Evolutionary conservation across 2,888 invertebrate genomes (phyloP).

Genomic region (Yponomeuta evonymella): DNA sequence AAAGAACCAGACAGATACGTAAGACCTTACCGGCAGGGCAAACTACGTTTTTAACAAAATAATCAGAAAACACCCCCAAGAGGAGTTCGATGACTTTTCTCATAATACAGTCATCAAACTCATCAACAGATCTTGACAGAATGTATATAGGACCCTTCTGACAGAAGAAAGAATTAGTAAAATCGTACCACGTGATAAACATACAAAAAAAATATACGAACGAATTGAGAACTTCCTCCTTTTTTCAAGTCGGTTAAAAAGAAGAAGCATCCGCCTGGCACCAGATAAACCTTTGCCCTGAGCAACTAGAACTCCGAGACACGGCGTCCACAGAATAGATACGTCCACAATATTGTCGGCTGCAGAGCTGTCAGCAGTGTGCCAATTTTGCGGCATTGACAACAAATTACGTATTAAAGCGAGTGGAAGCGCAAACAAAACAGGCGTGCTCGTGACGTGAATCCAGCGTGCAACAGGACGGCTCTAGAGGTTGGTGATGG

Average conservation of each 20-base stretch:
- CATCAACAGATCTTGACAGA: no score
- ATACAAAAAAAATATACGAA: no score
- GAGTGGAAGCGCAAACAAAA: constrained; percentile 72
- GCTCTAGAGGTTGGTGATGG: constrained; percentile 32
- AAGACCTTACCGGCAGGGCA: no score
- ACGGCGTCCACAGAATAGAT: background rate
- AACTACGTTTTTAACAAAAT: no score
- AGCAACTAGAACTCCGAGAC: constrained; percentile 9
- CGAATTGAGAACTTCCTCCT: no score
- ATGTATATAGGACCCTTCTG: no score
- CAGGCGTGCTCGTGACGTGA: constrained; percentile 71
- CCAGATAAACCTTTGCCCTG: background rate
- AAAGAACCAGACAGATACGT: no score
- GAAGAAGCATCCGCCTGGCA: background rate
- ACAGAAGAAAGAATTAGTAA: no score
- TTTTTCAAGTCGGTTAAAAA: background rate
- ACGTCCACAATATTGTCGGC: constrained; percentile 51
- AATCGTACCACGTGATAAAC: no score
- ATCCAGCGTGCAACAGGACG: constrained; percentile 39
- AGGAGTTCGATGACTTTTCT: no score
- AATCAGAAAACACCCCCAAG: no score
- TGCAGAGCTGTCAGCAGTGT: constrained; percentile 61
- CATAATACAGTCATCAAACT: no score
- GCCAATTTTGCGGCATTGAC: constrained; percentile 72
- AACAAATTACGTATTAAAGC: constrained; percentile 74